Percentiles rank a stretch among this genome's conserved stretches.
These are phyloP conservation scores for Saguinus midas DNA, from an alignment of 2,113 vertebrate species.

Conservation along the genomic window DNA sequence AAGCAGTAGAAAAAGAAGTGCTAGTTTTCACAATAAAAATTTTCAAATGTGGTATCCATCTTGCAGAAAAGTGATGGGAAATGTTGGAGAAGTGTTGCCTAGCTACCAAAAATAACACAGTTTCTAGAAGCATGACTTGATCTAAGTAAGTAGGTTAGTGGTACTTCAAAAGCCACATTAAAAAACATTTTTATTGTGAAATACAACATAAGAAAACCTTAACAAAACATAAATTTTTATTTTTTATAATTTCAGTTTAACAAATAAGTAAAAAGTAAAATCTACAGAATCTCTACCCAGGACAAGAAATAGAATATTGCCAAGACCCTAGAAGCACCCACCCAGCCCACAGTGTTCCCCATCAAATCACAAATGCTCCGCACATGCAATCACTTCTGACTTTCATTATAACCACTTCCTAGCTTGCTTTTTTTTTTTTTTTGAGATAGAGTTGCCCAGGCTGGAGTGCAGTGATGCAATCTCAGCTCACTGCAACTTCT, in stretches of 20 bases:
- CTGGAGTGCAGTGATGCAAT: too few species aligned
- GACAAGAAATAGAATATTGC: background rate
- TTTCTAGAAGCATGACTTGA: background rate
- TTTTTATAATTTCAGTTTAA: background rate
- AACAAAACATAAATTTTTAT: background rate
- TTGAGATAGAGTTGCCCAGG: too few species aligned
- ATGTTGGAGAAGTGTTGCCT: background rate
- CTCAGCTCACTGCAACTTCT: too few species aligned
- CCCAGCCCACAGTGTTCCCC: fast-evolving
- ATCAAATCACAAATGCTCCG: too few species aligned
- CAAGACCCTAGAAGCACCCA: background rate
- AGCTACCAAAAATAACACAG: background rate
- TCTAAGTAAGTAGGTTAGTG: background rate
- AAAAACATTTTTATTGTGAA: background rate
- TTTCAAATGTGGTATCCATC: background rate
- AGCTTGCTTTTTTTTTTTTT: too few species aligned
- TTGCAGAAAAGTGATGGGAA: background rate
- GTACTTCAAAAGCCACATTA: background rate
- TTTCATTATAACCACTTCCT: background rate
- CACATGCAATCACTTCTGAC: background rate
- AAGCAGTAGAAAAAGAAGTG: conserved; percentile 17
- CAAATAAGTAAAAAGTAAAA: background rate
- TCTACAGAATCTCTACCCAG: background rate
- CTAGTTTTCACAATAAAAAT: background rate
- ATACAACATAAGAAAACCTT: background rate